Percentiles rank a stretch among this genome's conserved stretches.
phyloP scores from a whole-genome alignment of 2,113 vertebrate species.

The Campylorhamphus procurvoides region DNA sequence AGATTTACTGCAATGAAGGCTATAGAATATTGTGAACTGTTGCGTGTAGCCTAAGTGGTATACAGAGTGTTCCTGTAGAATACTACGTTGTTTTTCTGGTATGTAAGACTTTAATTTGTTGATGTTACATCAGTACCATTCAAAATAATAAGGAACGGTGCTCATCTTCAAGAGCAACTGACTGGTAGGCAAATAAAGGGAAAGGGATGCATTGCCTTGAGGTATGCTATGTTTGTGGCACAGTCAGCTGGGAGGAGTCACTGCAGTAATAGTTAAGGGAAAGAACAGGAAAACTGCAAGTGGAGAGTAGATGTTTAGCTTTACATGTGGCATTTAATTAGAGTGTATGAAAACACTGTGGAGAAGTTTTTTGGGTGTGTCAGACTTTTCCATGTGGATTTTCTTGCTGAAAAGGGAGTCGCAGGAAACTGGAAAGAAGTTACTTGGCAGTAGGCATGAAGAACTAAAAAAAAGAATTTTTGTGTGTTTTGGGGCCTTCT shows the following conservation, averaged over 20 bases:
- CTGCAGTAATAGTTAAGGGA: not conserved
- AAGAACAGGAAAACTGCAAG: not conserved
- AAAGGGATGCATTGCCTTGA: fast-evolving
- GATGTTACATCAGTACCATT: not conserved
- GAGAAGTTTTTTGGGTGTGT: not conserved
- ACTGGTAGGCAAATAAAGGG: not conserved
- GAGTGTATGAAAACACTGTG: not conserved
- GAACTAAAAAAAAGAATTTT: not conserved
- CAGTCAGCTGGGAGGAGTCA: not conserved
- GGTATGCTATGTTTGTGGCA: not conserved
- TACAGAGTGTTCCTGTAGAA: not conserved
- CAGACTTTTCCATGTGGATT: not conserved
- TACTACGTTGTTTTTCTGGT: not conserved
- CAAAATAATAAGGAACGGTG: not conserved
- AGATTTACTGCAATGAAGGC: not conserved
- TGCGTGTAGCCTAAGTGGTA: not conserved
- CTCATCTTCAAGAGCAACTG: not conserved
- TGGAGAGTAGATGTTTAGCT: not conserved
- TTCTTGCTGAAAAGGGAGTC: not conserved
- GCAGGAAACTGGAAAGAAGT: not conserved
- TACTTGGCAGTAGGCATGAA: not conserved
- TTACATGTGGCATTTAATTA: not conserved
- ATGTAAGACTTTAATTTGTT: not conserved
- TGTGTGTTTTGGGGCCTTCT: not conserved
- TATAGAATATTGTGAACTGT: not conserved